Evolutionary conservation across 2,113 vertebrate species (phyloP), one percentile per base, ranked within the genome.

Genomic region (Tylochromis polylepis): DNA sequence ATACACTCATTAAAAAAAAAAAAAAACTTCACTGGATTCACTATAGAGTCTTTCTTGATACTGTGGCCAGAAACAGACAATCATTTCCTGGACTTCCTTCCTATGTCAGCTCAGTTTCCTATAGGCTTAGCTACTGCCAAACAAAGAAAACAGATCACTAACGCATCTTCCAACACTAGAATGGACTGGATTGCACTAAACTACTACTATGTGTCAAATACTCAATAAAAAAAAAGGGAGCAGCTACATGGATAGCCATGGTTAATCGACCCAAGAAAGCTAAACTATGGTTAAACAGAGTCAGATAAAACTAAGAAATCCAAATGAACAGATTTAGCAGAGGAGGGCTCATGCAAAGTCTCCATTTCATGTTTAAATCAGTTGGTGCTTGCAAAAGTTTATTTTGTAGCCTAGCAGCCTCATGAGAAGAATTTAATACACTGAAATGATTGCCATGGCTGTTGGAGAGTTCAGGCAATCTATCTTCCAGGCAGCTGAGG

Each of bases 41-140:
- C 78, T 90, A 27, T 85, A 57, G 78, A 91, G 83, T 86, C 75
- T 92, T 93, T 94, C 85, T 90, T 90, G 62, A 57, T 70, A n/a
- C 46, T 15, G n/a, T 77, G 75, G 91, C 91, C 83, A 91, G 72
- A 89, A 79, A 88, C 60, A 77, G 88, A 20, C 49, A 11, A 89
- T 81, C 67, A 89, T 91, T 95, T 95, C 94, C 93, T 93, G 84
- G 12, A 85, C 85, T 87, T 91, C 83, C 58, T 89, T 91, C 75
- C 82, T 57, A 84, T 58, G 81, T 87, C 67, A 84, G 88, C 75
- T 85, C 27, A 20, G 77, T 72, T 84, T 87, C 92, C 49, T 57
- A 57, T 8, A 84, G 15, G 22, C 78, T 83, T 77, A 78, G 82
- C 81, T 82, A 59, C 78, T 22, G 14, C 62, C 58, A 82, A 85